Evolutionary conservation across 2,888 invertebrate genomes (phyloP).

Genomic region (Ashinkailepas kermadecensis): DNA sequence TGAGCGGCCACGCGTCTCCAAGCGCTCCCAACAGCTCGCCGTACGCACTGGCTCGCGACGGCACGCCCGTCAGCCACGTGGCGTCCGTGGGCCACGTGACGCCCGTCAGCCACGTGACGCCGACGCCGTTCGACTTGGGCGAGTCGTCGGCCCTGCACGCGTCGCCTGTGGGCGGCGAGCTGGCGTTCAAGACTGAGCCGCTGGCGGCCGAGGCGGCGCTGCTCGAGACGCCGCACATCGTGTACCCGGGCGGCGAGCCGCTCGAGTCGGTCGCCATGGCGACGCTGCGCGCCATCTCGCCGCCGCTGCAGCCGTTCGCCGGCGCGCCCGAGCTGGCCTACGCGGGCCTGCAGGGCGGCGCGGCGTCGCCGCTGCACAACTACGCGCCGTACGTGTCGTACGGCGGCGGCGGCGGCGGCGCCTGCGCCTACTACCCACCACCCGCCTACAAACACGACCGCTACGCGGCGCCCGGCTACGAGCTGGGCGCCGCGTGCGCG

Average conservation of each 20-base stretch:
- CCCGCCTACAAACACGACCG: constrained; percentile 3
- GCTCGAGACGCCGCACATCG: constrained; percentile 9
- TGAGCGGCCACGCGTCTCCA: background rate
- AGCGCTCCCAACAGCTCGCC: background rate
- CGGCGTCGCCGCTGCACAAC: background rate
- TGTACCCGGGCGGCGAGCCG: background rate
- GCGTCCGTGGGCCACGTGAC: background rate
- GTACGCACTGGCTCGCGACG: background rate
- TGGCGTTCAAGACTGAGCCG: background rate
- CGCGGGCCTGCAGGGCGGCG: background rate
- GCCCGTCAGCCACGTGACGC: background rate
- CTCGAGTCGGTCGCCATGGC: background rate
- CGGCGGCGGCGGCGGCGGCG: background rate
- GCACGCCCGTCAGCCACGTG: background rate
- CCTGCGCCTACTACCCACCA: background rate
- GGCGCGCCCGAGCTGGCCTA: background rate
- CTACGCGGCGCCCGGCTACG: background rate
- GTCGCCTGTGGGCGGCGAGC: background rate
- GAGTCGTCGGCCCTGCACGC: background rate
- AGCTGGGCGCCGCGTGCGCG: constrained; percentile 1
- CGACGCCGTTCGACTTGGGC: background rate
- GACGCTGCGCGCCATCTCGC: background rate
- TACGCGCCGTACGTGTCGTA: background rate
- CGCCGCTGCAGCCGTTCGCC: background rate
- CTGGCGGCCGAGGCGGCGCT: background rate